Percentiles rank a stretch among this genome's conserved stretches.
phyloP scores from a whole-genome alignment of 2,888 invertebrate genomes.

The Oligia fasciuncula region DNA sequence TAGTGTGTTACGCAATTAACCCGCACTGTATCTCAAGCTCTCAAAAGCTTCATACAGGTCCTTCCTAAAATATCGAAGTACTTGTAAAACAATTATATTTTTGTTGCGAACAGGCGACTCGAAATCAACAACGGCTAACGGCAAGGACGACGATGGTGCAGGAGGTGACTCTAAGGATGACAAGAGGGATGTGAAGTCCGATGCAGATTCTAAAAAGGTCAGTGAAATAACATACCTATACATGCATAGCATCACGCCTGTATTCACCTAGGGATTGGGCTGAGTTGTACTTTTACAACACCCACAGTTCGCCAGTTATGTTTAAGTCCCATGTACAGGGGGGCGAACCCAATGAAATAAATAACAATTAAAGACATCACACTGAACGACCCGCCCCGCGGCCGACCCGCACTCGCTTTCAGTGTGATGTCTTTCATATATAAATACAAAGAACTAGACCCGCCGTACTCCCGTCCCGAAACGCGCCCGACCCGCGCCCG shows the following conservation, averaged over 20 bases:
- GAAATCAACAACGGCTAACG: constrained; percentile 86
- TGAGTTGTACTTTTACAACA: too few species aligned
- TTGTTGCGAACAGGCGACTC: constrained; percentile 77
- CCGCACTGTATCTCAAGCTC: background rate
- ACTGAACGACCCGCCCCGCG: too few species aligned
- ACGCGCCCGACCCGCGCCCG: too few species aligned
- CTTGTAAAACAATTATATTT: constrained; percentile 14
- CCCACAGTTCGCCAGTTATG: too few species aligned
- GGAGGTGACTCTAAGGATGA: constrained; percentile 84
- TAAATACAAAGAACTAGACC: too few species aligned
- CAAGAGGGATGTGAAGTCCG: constrained; percentile 80
- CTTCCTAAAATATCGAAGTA: background rate
- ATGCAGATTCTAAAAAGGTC: constrained; percentile 85
- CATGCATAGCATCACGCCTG: too few species aligned
- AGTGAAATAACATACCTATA: constrained; percentile 16
- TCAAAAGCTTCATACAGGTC: background rate
- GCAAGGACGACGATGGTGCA: constrained; percentile 83
- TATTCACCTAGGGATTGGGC: too few species aligned
- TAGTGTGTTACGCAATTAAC: too few species aligned
- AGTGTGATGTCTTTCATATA: too few species aligned
- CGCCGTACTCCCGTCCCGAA: too few species aligned
- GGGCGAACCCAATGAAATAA: background rate
- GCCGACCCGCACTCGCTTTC: too few species aligned
- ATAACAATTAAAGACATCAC: background rate
- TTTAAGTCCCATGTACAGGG: too few species aligned